phyloP scores from a whole-genome alignment of 2,888 invertebrate species.

The Caradrina kadenii region DNA sequence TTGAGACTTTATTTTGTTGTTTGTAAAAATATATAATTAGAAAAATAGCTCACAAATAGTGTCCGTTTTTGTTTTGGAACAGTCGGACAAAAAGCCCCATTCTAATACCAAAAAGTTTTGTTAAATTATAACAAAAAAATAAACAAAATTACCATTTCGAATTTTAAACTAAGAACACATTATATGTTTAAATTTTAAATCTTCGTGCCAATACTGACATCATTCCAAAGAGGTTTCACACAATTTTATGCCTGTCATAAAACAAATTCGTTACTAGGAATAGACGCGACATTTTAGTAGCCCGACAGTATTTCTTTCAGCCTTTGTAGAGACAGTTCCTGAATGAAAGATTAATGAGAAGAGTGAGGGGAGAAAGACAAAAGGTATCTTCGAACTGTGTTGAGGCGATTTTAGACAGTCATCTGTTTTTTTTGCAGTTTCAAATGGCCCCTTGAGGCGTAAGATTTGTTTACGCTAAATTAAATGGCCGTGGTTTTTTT shows the following conservation, averaged over 20 bases:
- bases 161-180: constrained; percentile 20
- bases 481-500: constrained; percentile 3
- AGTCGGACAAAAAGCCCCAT: not conserved
- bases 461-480: constrained; percentile 46
- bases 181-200: constrained; percentile 1
- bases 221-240: constrained; percentile 32
- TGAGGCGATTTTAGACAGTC: constrained; percentile 46
- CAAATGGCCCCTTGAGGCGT: constrained; percentile 18
- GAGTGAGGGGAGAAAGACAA: constrained; percentile 51
- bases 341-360: constrained; percentile 76
- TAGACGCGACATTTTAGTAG: constrained; percentile 57
- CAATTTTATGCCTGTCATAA: constrained; percentile 31
- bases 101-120: not conserved
- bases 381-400: constrained; percentile 41
- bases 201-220: constrained; percentile 15
- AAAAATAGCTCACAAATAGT: not conserved
- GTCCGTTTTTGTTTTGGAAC: fast-evolving
- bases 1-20: not conserved
- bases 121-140: not conserved
- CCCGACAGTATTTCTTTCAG: constrained; percentile 60
- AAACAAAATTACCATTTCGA: not conserved
- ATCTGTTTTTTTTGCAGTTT: constrained; percentile 42
- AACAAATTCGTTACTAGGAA: constrained; percentile 43
- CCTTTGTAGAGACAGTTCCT: constrained; percentile 56
- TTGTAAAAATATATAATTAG: too few species aligned